Conservation (phyloP, 1,140 invertebrate species). For the Pemphigus obesinymphae region DNA sequence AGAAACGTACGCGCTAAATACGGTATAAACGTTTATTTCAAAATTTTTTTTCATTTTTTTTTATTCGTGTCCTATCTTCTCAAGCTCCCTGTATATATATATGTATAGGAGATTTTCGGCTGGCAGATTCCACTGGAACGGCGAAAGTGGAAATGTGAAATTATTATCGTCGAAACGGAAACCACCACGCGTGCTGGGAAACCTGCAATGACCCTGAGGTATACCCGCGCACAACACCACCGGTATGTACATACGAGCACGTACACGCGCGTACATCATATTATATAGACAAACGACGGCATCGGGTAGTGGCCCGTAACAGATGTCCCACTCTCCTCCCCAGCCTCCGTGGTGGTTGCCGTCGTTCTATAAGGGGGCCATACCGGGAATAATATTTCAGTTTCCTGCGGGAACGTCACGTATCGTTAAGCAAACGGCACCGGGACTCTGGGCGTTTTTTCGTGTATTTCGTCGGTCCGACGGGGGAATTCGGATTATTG, state of each 20-base stretch:
- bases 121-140: background rate
- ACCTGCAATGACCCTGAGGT: background rate
- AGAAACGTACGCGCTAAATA: background rate
- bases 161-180: conserved; percentile 1
- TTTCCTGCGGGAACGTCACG: conserved; percentile 26
- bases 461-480: background rate
- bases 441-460: background rate
- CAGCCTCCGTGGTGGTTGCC: background rate
- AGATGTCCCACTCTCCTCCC: background rate
- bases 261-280: background rate
- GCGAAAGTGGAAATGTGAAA: background rate
- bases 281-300: background rate
- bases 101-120: background rate
- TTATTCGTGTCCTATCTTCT: background rate
- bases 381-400: conserved; percentile 18
- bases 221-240: background rate
- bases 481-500: conserved; percentile 24
- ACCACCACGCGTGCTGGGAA: conserved; percentile 1
- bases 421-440: conserved; percentile 23
- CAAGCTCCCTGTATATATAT: background rate
- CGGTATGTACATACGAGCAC: background rate
- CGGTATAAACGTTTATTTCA: background rate
- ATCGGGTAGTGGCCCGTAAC: background rate
- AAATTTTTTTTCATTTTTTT: background rate
- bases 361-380: background rate